Evolutionary conservation across 37 sponge, comb jelly and placozoan species (phyloP).

Genomic region (Halichondria panicea): DNA sequence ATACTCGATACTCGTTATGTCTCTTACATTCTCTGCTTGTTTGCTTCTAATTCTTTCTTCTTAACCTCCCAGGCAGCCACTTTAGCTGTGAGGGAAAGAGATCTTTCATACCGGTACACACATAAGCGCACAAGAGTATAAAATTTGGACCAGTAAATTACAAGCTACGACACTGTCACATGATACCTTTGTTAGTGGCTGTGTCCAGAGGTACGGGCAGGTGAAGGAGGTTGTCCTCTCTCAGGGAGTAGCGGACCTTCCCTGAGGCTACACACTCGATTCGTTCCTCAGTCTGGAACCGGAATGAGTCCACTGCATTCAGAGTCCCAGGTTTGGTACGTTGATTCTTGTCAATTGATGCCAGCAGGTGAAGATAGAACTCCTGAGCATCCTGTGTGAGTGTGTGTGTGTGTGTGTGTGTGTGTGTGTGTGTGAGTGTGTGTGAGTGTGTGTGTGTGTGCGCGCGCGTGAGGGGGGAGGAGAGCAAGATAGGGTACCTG

Average conservation of each 20-base stretch:
- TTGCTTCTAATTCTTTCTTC: conserved; percentile 56
- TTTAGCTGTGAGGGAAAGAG: conserved; percentile 46
- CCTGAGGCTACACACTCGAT: conserved; percentile 67
- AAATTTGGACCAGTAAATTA: not conserved
- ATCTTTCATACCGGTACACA: too few species aligned
- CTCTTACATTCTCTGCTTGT: conserved; percentile 78
- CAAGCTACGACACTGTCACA: not conserved
- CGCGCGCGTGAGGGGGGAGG: not conserved
- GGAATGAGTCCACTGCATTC: conserved; percentile 53
- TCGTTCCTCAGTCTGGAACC: conserved; percentile 80
- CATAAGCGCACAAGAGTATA: too few species aligned
- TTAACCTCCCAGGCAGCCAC: conserved; percentile 67
- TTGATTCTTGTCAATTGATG: conserved; percentile 60
- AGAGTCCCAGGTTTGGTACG: not conserved
- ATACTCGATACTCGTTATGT: too few species aligned
- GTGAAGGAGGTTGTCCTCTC: conserved; percentile 54
- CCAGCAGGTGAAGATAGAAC: conserved; percentile 81
- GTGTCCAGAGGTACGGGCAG: conserved; percentile 79
- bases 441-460: not conserved
- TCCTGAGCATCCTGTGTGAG: conserved; percentile 83
- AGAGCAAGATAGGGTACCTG: too few species aligned
- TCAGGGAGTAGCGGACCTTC: conserved; percentile 71
- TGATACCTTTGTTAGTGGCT: conserved; percentile 70
- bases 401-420: too few species aligned
- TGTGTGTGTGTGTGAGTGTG: conserved; percentile 2